Base-by-base conservation (phyloP, 2,113 vertebrate species). In the Apteryx owenii region DNA sequence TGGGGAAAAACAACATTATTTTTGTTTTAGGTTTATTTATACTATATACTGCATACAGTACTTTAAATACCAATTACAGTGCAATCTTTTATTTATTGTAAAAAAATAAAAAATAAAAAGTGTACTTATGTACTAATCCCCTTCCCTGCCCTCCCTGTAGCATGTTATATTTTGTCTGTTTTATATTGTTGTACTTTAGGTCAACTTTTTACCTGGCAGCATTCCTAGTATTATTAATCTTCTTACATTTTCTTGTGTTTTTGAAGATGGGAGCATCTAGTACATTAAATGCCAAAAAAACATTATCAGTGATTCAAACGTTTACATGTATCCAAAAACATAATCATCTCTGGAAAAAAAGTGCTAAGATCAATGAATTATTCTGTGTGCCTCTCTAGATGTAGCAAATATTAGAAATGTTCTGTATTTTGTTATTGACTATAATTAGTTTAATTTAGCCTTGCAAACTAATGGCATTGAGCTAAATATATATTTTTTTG, bases 51-150 rank as follows among this genome's bases (percentile, higher is more conserved):
- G 99, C 99, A 99, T 99, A 99, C 99, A 99, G 99, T 99, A 99
- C 99, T 99, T 99, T 99, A 99, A 99, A 99, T 99, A 99, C 99
- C 99, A 99, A 99, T 99, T 99, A 99, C 99, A 99, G 99, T 99
- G 99, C 99, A 99, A 99, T 99, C 99, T 99, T 99, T 99, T 99
- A 99, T 99, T 99, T 99, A 99, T 99, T 99, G 99, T 99, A 99
- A 98, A 99, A 98, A 98, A 98, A 98, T 96, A 98, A 98, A 98
- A 98, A 98, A 96, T 91, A 98, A 99, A 98, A 98, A 98, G 98
- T 99, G 99, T 99, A 99, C 99, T 99, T 99, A 99, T 99, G 98
- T 99, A 99, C 99, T 99, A 99, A 99, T 99, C 98, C 98, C 97
- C 97, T 94, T 95, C 96, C 73, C 64, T 46, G 3, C 56, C 89